Evolutionary conservation across 2,888 invertebrate genomes (phyloP).

Genomic region (Muscina levida): DNA sequence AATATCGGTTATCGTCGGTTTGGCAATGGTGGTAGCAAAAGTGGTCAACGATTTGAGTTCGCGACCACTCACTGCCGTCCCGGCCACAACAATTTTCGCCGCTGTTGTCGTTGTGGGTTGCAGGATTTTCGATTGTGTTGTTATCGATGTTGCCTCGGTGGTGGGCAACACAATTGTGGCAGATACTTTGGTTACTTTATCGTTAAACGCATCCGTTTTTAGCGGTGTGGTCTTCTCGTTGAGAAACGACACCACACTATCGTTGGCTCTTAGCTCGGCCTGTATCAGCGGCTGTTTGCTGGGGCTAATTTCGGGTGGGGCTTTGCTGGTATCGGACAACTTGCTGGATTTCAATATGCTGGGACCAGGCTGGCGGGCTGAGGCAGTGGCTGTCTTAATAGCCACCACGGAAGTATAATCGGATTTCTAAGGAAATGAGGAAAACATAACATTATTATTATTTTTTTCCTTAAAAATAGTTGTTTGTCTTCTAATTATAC

Average conservation of each 20-base stretch:
- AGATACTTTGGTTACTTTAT: slow-evolving; percentile 66
- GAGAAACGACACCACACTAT: slow-evolving; percentile 70
- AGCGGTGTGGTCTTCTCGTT: slow-evolving; percentile 64
- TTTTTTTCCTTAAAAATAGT: neutral
- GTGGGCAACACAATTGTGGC: slow-evolving; percentile 63
- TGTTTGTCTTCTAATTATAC: no score
- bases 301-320: slow-evolving; percentile 69
- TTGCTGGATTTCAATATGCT: slow-evolving; percentile 79
- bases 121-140: slow-evolving; percentile 57
- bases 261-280: slow-evolving; percentile 69
- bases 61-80: slow-evolving; percentile 75
- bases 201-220: slow-evolving; percentile 45
- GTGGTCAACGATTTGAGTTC: slow-evolving; percentile 74
- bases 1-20: slow-evolving; percentile 53
- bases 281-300: slow-evolving; percentile 75
- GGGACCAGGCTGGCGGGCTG: slow-evolving; percentile 75
- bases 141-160: slow-evolving; percentile 39
- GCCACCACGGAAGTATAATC: slow-evolving; percentile 78
- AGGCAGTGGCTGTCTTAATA: slow-evolving; percentile 66
- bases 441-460: neutral
- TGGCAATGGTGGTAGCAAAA: slow-evolving; percentile 67
- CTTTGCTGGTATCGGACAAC: slow-evolving; percentile 56
- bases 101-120: slow-evolving; percentile 51
- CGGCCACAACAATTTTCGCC: slow-evolving; percentile 71
- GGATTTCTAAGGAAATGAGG: slow-evolving; percentile 72